Evolutionary conservation across 2,888 invertebrate genomes (phyloP).

Genomic region (Leucophora obtusa): DNA sequence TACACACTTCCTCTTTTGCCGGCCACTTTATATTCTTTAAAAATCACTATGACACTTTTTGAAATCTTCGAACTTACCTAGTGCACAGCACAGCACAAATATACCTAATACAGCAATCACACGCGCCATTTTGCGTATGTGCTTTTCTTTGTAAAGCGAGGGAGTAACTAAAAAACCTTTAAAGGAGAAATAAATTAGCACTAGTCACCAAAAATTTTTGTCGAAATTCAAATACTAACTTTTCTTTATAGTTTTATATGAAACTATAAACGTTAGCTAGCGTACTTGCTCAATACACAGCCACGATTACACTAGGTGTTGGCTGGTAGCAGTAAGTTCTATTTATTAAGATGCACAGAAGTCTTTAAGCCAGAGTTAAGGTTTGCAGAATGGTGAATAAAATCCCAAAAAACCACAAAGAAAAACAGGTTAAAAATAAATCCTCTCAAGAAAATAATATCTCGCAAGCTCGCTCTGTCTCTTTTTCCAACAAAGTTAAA

Average conservation of each 20-base stretch:
- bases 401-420: slow-evolving; percentile 8
- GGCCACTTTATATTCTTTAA: slow-evolving; percentile 9
- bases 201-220: slow-evolving; percentile 43
- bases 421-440: not conserved
- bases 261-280: slow-evolving; percentile 70
- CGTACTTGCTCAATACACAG: slow-evolving; percentile 78
- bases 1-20: slow-evolving; percentile 16
- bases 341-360: slow-evolving; percentile 78
- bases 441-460: not conserved
- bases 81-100: slow-evolving; percentile 74
- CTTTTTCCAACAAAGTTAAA: slow-evolving; percentile 18
- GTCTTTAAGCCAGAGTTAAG: slow-evolving; percentile 43
- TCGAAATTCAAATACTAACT: slow-evolving; percentile 46
- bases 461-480: slow-evolving; percentile 2
- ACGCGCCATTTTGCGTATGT: slow-evolving; percentile 77
- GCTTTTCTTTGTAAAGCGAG: slow-evolving; percentile 69
- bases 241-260: slow-evolving; percentile 61
- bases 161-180: slow-evolving; percentile 54
- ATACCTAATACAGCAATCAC: slow-evolving; percentile 76
- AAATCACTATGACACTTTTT: no score
- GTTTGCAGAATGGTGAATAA: slow-evolving; percentile 72
- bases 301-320: slow-evolving; percentile 79
- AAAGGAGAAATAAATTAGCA: slow-evolving; percentile 62
- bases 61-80: slow-evolving; percentile 75
- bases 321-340: slow-evolving; percentile 78